Conservation (phyloP, 1,140 invertebrate genomes). For the Grapholita molesta region DNA sequence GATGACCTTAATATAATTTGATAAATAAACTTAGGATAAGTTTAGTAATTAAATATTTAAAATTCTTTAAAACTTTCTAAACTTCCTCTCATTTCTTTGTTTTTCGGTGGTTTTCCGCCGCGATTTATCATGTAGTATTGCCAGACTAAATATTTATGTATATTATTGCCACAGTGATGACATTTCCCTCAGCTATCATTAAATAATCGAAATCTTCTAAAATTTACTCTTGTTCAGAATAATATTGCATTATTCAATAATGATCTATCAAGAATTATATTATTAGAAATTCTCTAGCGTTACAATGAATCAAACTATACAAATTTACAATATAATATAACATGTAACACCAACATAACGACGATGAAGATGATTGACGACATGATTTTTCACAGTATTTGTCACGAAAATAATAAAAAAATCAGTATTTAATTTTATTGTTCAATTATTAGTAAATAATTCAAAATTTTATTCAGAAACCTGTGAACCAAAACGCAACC, state of each 20-base stretch:
- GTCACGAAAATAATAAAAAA: neutral
- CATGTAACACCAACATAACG: neutral
- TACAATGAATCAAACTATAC: too few species aligned
- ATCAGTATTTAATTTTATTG: neutral
- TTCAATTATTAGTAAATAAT: neutral
- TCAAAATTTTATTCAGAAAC: neutral
- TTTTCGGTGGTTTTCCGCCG: neutral
- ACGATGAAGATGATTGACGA: neutral
- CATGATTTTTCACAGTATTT: too few species aligned
- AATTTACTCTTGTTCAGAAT: too few species aligned
- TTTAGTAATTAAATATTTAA: too few species aligned
- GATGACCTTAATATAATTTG: too few species aligned
- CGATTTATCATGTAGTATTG: neutral
- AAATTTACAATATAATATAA: too few species aligned
- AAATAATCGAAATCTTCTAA: too few species aligned
- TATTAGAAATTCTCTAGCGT: too few species aligned
- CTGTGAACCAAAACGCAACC: neutral
- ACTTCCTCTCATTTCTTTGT: neutral
- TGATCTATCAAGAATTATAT: too few species aligned
- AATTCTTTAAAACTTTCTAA: neutral
- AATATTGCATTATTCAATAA: too few species aligned
- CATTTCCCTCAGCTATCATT: too few species aligned
- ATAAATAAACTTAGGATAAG: too few species aligned
- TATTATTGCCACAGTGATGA: neutral
- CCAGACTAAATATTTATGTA: neutral